Conservation (phyloP, 2,888 invertebrate species). For the Tetragonula carbonaria region DNA sequence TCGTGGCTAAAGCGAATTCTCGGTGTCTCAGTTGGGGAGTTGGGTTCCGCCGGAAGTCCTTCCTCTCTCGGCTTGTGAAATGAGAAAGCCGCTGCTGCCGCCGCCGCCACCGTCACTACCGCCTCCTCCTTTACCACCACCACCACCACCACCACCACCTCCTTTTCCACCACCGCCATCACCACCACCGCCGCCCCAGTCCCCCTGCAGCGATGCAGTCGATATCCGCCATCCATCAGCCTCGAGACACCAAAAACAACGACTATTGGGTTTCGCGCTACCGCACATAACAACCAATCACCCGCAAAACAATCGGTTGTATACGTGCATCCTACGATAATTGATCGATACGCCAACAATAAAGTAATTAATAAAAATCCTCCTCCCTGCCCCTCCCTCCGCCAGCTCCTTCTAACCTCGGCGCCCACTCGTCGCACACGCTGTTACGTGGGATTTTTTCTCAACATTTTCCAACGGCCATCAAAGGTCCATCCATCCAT, state of each 20-base stretch:
- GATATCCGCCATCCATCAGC: constrained; percentile 74
- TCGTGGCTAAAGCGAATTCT: constrained; percentile 62
- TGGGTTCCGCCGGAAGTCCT: constrained; percentile 69
- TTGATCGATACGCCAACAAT: constrained; percentile 55
- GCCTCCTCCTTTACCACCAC: too few species aligned
- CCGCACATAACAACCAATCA: constrained; percentile 65
- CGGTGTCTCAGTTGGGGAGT: constrained; percentile 54
- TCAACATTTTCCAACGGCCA: neutral
- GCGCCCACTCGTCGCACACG: too few species aligned
- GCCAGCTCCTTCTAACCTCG: too few species aligned
- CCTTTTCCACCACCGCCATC: too few species aligned
- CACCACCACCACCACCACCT: too few species aligned
- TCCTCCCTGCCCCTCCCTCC: too few species aligned
- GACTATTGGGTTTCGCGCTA: constrained; percentile 63
- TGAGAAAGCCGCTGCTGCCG: constrained; percentile 65
- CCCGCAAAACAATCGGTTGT: constrained; percentile 62
- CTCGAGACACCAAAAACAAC: constrained; percentile 67
- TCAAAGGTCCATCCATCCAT: constrained; percentile 4
- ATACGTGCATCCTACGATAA: constrained; percentile 27
- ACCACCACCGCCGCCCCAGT: constrained; percentile 40
- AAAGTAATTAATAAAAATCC: constrained; percentile 59
- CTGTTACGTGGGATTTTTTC: too few species aligned
- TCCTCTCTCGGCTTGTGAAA: constrained; percentile 70
- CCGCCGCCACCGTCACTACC: too few species aligned
- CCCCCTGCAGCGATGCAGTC: constrained; percentile 66